Evolutionary conservation across 2,797 vertebrate genomes (phyloP), one percentile per base, ranked within the genome.

Genomic region (Falco biarmicus): DNA sequence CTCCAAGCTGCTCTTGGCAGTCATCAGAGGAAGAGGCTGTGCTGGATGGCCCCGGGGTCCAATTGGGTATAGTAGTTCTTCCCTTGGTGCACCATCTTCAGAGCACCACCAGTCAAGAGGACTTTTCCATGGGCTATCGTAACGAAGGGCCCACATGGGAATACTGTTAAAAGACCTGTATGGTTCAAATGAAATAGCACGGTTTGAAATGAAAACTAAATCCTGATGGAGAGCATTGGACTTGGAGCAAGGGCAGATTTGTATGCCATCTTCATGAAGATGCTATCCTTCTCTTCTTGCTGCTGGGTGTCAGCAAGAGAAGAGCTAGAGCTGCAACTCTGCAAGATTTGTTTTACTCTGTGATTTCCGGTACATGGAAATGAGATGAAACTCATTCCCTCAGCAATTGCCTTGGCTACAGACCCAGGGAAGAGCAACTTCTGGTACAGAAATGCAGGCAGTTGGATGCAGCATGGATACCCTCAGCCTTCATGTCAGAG

Each of bases 261-360:
- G 51, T 37, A 24, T 53, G 73, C 77, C 8, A 0, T 39, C 3
- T 75, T 94, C 89, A 41, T 13, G 9, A 81, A 96, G 77, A 73
- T 31, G 75, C 31, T 65, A 61, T 70, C 86, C 21, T 66, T 83
- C 66, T 93, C 80, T 87, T 85, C 17, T 39, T 93, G 60, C 63
- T 64, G 15, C 65, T 74, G 82, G 7, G 3, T 53, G 29, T 65
- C 45, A 71, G 63, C 69, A 69, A 95, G 79, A 89, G 69, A 60
- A 75, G 85, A 86, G 75, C 63, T 95, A 41, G 56, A 93, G 90
- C 75, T 96, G 82, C 78, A 92, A 13, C 87, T 90, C 65, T 88
- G n/a, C 78, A 93, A 48, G 60, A 51, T 25, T 6, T 41, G 15
- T 22, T 96, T 84, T 20, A n/a, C 71, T 95, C 96, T 66, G 81